Conservation (phyloP, 1,140 invertebrate species). For the Diuraphis noxia region DNA sequence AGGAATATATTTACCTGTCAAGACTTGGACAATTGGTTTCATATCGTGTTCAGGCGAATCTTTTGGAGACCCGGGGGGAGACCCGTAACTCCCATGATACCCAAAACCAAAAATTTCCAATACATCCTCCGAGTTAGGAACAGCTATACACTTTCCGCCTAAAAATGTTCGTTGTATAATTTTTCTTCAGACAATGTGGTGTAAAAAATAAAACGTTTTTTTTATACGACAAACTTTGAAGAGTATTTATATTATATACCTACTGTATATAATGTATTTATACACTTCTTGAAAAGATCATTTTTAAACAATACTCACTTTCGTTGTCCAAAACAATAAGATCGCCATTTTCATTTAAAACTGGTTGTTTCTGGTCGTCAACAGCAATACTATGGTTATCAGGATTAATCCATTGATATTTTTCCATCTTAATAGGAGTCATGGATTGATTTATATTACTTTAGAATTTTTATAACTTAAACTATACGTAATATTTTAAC, state of each 20-base stretch:
- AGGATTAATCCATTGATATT: conserved; percentile 46
- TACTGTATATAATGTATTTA: neutral
- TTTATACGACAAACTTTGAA: neutral
- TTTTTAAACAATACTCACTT: conserved; percentile 36
- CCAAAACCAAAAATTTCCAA: conserved; percentile 45
- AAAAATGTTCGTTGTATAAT: neutral
- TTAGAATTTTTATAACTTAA: conserved; percentile 25
- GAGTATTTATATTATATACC: neutral
- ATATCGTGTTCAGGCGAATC: conserved; percentile 30
- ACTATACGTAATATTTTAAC: conserved; percentile 11
- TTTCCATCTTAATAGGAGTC: conserved; percentile 30
- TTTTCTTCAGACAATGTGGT: neutral
- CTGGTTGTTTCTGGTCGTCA: conserved; percentile 47
- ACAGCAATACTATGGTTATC: conserved; percentile 46
- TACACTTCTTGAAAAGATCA: neutral
- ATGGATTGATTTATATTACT: neutral
- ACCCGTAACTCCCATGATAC: neutral
- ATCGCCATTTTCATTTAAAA: conserved; percentile 46
- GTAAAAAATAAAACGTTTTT: neutral
- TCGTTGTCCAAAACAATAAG: conserved; percentile 43
- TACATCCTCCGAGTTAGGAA: conserved; percentile 28
- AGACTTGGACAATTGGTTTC: conserved; percentile 29
- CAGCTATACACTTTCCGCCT: conserved; percentile 42
- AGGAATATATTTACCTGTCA: conserved; percentile 39
- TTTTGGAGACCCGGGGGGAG: conserved; percentile 12